phyloP scores from a whole-genome alignment of 2,888 invertebrate genomes.

The Charanyca ferruginea region DNA sequence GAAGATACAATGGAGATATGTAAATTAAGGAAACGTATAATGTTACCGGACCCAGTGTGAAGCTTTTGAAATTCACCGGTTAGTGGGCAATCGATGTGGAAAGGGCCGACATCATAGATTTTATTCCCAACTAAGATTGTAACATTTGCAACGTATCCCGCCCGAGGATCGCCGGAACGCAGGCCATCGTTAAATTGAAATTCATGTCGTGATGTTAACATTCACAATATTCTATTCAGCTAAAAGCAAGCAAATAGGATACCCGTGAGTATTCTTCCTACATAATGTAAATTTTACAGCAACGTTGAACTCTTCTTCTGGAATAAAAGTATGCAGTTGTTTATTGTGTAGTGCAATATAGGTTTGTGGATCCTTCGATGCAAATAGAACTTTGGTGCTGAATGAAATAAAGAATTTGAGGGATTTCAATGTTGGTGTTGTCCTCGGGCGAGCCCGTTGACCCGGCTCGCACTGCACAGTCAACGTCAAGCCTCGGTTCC shows the following conservation, averaged over 20 bases:
- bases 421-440: constrained; percentile 15
- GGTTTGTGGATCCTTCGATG: constrained; percentile 35
- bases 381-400: constrained; percentile 13
- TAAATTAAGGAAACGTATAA: constrained; percentile 80
- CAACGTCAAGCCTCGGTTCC: constrained; percentile 69
- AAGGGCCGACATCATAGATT: constrained; percentile 66
- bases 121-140: constrained; percentile 71
- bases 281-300: constrained; percentile 70
- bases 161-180: constrained; percentile 57
- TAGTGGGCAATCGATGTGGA: constrained; percentile 65
- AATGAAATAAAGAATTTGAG: constrained; percentile 20
- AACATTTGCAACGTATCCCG: constrained; percentile 62
- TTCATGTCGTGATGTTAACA: constrained; percentile 76
- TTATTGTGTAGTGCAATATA: constrained; percentile 54
- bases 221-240: constrained; percentile 76
- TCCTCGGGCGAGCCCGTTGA: constrained; percentile 37
- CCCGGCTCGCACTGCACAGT: constrained; percentile 46
- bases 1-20: constrained; percentile 86
- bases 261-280: constrained; percentile 68
- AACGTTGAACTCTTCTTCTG: constrained; percentile 60
- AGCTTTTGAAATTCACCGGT: constrained; percentile 72
- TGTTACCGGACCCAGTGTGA: constrained; percentile 69
- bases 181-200: constrained; percentile 77
- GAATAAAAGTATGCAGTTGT: constrained; percentile 64
- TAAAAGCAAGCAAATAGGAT: constrained; percentile 73